Evolutionary conservation across 2,113 vertebrate species (phyloP).

Genomic region (Amblyornis subalaris): DNA sequence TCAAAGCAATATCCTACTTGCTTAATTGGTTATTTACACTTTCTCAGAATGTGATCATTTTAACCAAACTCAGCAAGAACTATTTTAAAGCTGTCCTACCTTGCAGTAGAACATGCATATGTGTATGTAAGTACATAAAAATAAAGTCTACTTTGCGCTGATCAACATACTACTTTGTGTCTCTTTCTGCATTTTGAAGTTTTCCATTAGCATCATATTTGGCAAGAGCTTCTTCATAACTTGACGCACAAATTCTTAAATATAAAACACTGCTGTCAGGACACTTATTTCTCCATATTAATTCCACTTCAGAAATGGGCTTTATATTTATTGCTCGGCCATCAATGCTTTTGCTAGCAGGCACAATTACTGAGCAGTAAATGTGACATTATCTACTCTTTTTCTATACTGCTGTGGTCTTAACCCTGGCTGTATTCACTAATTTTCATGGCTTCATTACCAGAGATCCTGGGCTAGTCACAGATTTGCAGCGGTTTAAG

Average conservation of each 20-base stretch:
- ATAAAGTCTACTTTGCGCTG: not conserved
- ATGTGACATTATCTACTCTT: not conserved
- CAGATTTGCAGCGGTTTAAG: not conserved
- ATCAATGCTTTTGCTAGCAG: not conserved
- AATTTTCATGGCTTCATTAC: not conserved
- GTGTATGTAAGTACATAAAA: not conserved
- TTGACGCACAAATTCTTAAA: not conserved
- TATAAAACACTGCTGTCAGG: not conserved
- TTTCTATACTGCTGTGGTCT: not conserved
- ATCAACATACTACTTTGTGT: not conserved
- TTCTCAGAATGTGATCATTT: not conserved
- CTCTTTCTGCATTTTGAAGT: not conserved
- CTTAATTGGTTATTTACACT: not conserved
- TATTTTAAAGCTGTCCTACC: not conserved
- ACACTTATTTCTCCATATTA: not conserved
- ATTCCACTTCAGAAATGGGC: not conserved
- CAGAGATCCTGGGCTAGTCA: not conserved
- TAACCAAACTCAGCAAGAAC: not conserved
- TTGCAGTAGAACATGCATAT: not conserved
- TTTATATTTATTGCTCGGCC: not conserved
- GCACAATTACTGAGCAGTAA: not conserved
- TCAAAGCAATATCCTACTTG: not conserved
- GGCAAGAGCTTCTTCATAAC: not conserved
- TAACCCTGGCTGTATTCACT: not conserved
- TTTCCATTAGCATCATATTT: not conserved